phyloP scores from a whole-genome alignment of 2,113 vertebrate genomes.

The Prolemur simus region DNA sequence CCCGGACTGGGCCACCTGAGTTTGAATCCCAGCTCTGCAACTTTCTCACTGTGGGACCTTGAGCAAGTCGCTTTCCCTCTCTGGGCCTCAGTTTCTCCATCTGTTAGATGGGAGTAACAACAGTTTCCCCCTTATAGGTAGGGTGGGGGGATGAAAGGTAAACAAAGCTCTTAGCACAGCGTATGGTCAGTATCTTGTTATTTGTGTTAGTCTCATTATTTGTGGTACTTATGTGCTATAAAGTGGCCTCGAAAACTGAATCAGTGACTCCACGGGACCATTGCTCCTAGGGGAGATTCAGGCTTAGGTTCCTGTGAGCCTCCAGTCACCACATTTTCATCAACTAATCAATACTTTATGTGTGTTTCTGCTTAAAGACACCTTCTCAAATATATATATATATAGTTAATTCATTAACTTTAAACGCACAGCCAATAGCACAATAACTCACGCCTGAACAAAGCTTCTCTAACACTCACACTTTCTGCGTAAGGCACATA shows the following conservation, averaged over 20 bases:
- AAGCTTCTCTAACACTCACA: background rate
- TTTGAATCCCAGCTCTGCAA: background rate
- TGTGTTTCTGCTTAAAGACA: background rate
- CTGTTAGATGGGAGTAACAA: too few species aligned
- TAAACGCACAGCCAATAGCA: background rate
- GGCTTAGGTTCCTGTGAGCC: background rate
- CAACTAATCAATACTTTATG: background rate
- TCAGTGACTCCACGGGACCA: too few species aligned
- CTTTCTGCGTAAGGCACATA: background rate
- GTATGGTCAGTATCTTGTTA: background rate
- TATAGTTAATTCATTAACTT: background rate
- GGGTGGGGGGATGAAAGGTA: background rate
- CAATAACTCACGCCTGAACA: background rate
- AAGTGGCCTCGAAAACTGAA: background rate
- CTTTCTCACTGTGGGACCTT: background rate
- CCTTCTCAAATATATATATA: background rate
- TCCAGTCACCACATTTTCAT: background rate
- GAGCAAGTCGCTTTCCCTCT: background rate
- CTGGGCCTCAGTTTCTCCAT: background rate
- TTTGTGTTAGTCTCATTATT: background rate
- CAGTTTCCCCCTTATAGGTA: background rate
- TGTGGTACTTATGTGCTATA: accelerated
- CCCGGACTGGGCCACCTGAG: background rate
- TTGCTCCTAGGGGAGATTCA: background rate
- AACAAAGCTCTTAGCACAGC: background rate